Conservation (phyloP, 2,888 invertebrate genomes). For the Ectemnius continuus region DNA sequence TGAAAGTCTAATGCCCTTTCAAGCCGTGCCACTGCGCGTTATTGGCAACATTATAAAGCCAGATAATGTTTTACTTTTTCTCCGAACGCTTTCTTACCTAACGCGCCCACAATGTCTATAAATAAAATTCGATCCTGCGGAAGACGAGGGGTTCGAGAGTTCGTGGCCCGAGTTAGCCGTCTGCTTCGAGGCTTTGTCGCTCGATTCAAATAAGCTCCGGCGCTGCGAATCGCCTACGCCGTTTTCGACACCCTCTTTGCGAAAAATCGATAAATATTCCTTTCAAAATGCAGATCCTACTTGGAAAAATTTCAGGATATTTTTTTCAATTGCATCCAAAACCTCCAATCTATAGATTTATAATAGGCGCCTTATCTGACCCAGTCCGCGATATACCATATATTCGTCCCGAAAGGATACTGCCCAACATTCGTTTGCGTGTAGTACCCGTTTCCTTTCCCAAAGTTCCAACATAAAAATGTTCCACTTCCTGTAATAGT, state of each 20-base stretch:
- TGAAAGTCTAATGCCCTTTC: constrained; percentile 49
- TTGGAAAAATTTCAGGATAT: neutral
- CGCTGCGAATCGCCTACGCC: constrained; percentile 43
- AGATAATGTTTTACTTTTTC: constrained; percentile 42
- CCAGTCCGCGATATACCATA: too few species aligned
- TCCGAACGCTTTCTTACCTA: constrained; percentile 33
- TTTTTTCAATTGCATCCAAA: too few species aligned
- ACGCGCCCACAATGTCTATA: constrained; percentile 53
- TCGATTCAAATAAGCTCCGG: constrained; percentile 67
- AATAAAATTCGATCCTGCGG: constrained; percentile 73
- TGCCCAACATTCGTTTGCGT: too few species aligned
- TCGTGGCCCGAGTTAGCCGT: constrained; percentile 67
- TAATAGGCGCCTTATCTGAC: too few species aligned
- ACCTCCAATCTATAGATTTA: too few species aligned
- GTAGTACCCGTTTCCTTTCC: too few species aligned
- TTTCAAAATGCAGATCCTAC: neutral
- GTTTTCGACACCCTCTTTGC: constrained; percentile 29
- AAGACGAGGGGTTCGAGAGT: constrained; percentile 86
- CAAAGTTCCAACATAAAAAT: too few species aligned
- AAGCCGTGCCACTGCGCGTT: constrained; percentile 26
- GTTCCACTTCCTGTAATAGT: too few species aligned
- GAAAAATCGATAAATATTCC: constrained; percentile 45
- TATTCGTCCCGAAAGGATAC: too few species aligned
- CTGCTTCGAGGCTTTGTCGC: constrained; percentile 76
- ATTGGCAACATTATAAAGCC: constrained; percentile 42